Evolutionary conservation across 2,888 invertebrate species (phyloP), one percentile per base, ranked within the genome.

Genomic region (Parapristionchus giblindavisi): DNA sequence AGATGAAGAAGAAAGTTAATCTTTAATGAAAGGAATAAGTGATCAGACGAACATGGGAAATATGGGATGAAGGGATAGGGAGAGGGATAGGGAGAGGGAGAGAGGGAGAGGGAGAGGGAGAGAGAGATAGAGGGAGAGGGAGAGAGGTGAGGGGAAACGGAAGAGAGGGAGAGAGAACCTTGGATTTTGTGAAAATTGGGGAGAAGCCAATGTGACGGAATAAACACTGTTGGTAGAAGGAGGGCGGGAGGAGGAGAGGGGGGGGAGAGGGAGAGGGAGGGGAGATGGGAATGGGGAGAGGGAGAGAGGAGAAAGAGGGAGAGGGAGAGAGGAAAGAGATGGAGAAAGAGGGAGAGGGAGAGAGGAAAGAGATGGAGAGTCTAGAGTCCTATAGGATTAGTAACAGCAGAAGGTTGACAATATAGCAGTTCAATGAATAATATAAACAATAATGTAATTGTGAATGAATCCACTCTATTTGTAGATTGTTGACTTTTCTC

Each of bases 161-260:
- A 8, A 3, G 24, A 34, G 21, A 32, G 6, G 68, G 38, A 68
- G 34, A 17, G 65, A n/a, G 21, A n/a, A 1, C 2, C 4, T 27
- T 14, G 21, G 65, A 65, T n/a, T 24, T 17, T 27, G 68, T 24
- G 34, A 29, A 11, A 29, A 68, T 38, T 68, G 52, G 68, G 68
- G 52, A 29, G 29, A 48, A 66, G 34, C 48, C 68, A 34, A 27
- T 68, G 51, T 68, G 68, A 68, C 34, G 52, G 52, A 68, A 68
- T 68, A 68, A 68, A 68, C 68, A 68, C 34, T 34, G 17, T 34
- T 38, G 52, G 52, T 1, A 8, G 36, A 34, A 40, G 52, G 17
- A 8, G 34, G 14, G 32, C 4, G 40, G 48, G 29, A 66, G 29
- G 66, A 34, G 65, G 21, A 21, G 38, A 40, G 38, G 38, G 38